Evolutionary conservation across 2,888 invertebrate species (phyloP).

Genomic region (Morpho deidamia): DNA sequence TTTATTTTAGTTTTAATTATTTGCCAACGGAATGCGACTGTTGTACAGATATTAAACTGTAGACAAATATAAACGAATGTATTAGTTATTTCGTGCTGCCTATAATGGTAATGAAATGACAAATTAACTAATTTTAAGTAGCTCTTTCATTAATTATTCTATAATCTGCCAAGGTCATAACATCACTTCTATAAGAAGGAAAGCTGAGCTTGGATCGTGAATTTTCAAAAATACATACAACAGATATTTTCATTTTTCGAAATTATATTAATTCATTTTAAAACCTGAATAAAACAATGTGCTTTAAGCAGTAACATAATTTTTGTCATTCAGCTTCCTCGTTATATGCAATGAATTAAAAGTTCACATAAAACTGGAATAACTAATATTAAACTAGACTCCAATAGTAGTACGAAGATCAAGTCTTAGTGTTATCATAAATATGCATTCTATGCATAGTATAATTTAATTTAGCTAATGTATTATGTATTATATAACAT

Average conservation of each 20-base stretch:
- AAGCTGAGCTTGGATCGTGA: neutral
- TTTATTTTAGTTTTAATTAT: conserved; percentile 66
- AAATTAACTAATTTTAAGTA: conserved; percentile 8
- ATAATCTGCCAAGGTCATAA: conserved; percentile 27
- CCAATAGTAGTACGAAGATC: conserved; percentile 21
- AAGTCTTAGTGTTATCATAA: conserved; percentile 35
- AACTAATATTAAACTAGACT: conserved; percentile 11
- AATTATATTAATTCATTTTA: no score
- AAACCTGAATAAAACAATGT: no score
- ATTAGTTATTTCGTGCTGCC: conserved; percentile 16
- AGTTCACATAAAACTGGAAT: neutral
- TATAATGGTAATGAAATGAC: conserved; percentile 5
- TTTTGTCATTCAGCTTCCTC: neutral
- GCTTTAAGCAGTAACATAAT: no score
- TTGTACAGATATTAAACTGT: conserved; percentile 68
- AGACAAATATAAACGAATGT: conserved; percentile 39
- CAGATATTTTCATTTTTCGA: no score
- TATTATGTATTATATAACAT: conserved; percentile 64
- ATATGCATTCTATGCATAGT: conserved; percentile 43
- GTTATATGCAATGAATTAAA: neutral
- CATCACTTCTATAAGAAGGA: neutral
- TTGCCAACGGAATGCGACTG: conserved; percentile 76
- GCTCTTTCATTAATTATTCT: conserved; percentile 20
- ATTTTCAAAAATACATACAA: neutral
- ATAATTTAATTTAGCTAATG: conserved; percentile 56